Evolutionary conservation across 1,140 invertebrate genomes (phyloP), one percentile per base, ranked within the genome.

Genomic region (Oryctes rhinoceros): DNA sequence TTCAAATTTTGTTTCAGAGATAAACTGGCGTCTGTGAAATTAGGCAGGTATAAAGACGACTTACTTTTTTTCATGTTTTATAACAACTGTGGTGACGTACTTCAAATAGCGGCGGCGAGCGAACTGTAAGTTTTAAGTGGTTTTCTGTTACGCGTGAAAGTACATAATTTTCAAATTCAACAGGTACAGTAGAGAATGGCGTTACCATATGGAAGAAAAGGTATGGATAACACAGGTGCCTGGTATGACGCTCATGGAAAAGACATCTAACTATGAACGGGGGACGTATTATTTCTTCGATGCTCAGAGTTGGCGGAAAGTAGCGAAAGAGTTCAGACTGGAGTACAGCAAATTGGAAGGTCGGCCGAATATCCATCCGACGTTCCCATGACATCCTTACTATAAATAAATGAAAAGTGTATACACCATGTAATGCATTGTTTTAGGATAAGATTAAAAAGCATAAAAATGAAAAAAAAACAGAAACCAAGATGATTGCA

Each of bases 211-310:
- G 91, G 97, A 99, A 86, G 98, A 99, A 88, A 96, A 98, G 89
- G 95, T 99, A 83, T 99, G 98, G 98, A 97, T 99, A 88, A 99
- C 97, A 83, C 94, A 98, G 90, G 97, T 97, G 84, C 97, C 96
- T 80, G 97, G 97, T 82, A 93, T 96, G 89, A 94, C 94, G 81
- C 94, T 96, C 82, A 91, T 96, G 82, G 96, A 99, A 89, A 99
- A 99, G 90, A 98, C 97, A 83, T 92, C 92, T 82, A 96, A 95
- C 82, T 99, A 98, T 89, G 98, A 99, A 91, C 92, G 97, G 85
- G 98, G 98, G 89, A 99, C 97, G 83, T 99, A 99, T 90, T 99
- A 98, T 90, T 98, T 98, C 89, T 99, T 99, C 89, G 98, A 99
- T 91, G 96, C 96, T 85, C 94, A 96, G 89, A 97, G 95, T 89